phyloP scores from a whole-genome alignment of 1,140 invertebrate species.

The Drepana arcuata region DNA sequence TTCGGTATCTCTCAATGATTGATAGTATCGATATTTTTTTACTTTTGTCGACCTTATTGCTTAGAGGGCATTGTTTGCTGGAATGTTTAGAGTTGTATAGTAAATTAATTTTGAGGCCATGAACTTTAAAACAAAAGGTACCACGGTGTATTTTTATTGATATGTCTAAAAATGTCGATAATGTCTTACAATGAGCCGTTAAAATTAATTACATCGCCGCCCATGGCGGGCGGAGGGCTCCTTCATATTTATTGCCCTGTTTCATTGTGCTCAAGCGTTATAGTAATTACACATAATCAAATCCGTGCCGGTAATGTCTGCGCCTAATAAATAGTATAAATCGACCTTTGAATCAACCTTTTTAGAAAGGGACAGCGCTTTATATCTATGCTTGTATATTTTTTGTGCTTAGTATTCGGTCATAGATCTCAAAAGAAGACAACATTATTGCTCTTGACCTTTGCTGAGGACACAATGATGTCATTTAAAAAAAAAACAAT shows the following conservation, averaged over 20 bases:
- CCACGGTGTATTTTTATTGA: constrained; percentile 12
- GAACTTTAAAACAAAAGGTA: constrained; percentile 25
- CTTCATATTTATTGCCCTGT: constrained; percentile 15
- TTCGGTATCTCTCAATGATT: too few species aligned
- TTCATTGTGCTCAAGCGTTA: constrained; percentile 14
- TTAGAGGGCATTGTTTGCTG: constrained; percentile 8
- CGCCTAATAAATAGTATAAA: too few species aligned
- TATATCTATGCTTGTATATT: too few species aligned
- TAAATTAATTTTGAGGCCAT: constrained; percentile 16
- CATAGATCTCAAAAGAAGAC: too few species aligned
- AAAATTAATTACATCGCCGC: constrained; percentile 18
- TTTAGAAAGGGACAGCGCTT: too few species aligned
- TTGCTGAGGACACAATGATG: too few species aligned
- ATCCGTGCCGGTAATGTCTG: constrained; percentile 3
- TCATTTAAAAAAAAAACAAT: too few species aligned
- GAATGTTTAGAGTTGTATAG: constrained; percentile 14
- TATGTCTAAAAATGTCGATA: constrained; percentile 23
- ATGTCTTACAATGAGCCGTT: constrained; percentile 20
- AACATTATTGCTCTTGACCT: too few species aligned
- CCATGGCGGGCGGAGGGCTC: constrained; percentile 1
- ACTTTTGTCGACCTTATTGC: constrained; percentile 3
- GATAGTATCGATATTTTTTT: too few species aligned
- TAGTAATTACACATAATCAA: constrained; percentile 25
- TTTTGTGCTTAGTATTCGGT: too few species aligned
- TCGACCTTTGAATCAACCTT: too few species aligned